Base-by-base conservation (phyloP, 2,888 invertebrate species). In the Crematogaster levior region DNA sequence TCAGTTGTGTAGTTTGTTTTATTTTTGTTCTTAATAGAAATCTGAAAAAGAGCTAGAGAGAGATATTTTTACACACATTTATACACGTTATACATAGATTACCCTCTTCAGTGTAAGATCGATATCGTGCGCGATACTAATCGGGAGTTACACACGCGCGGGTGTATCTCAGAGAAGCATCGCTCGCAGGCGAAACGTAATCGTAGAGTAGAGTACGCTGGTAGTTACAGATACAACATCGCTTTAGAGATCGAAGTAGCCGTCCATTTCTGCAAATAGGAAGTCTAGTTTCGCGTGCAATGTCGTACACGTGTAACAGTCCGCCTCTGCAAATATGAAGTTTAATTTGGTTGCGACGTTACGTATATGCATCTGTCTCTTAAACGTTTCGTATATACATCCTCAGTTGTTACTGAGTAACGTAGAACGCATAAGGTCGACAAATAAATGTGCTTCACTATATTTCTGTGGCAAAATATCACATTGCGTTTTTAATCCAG, bases 261-360 rank as follows among this genome's bases (percentile, higher is more conserved):
- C 75, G 81, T 61, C 65, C 68, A 82, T 81, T 84, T 82, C 82
- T 68, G 85, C 79, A 86, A 89, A 88, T 83, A 83, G 84, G 81
- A 84, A 83, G 85, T 84, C 73, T 86, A 75, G 81, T 74, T 66
- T 68, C 74, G 73, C 70, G 79, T 73, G 83, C 82, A 83, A 80
- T 81, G 84, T 72, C 83, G 70, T 73, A 68, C 65, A 66, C 81
- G 60, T 84, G 73, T 75, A 80, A 80, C 68, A 70, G 37, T 79
- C 34, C 43, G 77, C 56, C 43, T 77, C 70, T 30, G 43, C 56
- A 70, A 56, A 70, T 70, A 77, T 68, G 40, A 30, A 56, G 30
- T 37, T 48, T 48, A 65, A 66, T 53, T 40, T 40, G 53, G 43
- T 6, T 9, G 30, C 40, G 40, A 21, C 21, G 53, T 68, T 53